Percentiles rank a stretch among this genome's conserved stretches.
phyloP scores from a whole-genome alignment of 2,797 vertebrate genomes.

The Gallinago stenura region DNA sequence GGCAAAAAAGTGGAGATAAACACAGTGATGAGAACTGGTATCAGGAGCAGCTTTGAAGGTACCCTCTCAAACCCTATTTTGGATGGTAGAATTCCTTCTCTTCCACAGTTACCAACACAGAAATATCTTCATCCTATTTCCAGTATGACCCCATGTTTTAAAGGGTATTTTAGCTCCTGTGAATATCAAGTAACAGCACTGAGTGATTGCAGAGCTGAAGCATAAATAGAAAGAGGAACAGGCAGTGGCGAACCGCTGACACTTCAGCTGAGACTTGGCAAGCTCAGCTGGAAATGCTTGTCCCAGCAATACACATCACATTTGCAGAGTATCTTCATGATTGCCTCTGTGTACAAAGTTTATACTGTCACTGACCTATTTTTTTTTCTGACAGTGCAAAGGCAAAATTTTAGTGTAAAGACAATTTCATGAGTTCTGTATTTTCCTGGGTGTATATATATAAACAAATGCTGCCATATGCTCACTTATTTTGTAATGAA shows the following conservation, averaged over 20 bases:
- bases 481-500: background rate
- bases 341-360: background rate
- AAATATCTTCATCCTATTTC: conserved; percentile 33
- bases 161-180: conserved; percentile 18
- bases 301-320: background rate
- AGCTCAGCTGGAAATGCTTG: conserved; percentile 38
- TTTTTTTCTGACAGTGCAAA: conserved; percentile 9
- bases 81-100: background rate
- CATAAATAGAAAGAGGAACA: conserved; percentile 70
- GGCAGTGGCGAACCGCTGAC: conserved; percentile 2
- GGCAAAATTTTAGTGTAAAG: background rate
- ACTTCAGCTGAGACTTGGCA: conserved; percentile 47
- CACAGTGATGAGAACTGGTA: background rate
- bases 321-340: background rate
- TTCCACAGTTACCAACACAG: background rate
- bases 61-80: background rate
- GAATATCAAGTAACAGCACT: conserved; percentile 34
- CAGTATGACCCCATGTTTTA: background rate
- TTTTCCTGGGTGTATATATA: background rate
- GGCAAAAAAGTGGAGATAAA: background rate
- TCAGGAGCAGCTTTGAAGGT: background rate
- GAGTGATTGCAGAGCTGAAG: background rate
- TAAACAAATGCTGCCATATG: background rate
- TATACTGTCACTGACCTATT: background rate
- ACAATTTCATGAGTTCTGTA: background rate